Base-by-base conservation (phyloP, 2,797 vertebrate genomes). In the Trachurus trachurus region DNA sequence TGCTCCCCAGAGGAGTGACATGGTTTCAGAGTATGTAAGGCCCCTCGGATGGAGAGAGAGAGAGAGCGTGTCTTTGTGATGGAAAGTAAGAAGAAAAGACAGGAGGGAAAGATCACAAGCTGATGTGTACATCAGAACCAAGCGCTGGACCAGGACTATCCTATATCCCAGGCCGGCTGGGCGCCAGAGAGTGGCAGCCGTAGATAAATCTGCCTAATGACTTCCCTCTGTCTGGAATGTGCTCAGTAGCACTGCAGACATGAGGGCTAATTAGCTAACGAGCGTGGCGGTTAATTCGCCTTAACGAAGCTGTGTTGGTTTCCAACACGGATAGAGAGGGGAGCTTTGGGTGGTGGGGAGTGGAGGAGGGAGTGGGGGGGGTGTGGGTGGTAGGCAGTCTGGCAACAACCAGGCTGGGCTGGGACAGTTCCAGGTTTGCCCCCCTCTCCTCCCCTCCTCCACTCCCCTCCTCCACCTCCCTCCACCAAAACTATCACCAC, bases 261-360 rank as follows among this genome's bases (percentile, higher is more conserved):
- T 86, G 88, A 90, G 93, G 94, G 90, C 94, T 95, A 95, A 96
- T 96, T 95, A 96, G 91, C 93, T 95, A 95, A 95, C 91, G 88
- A 95, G 94, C 93, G 79, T 93, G 93, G 92, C 87, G 91, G 94
- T 94, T 96, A 96, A 96, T 95, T 95, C 93, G 93, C 94, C 94
- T 95, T 95, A 95, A 94, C 93, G 88, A 94, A 95, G 92, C 93
- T 78, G 83, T 86, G 88, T 83, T 88, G 91, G 88, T 94, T 94
- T 94, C 94, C 94, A 95, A 82, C 92, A 92, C 66, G 86, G 81
- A 88, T 78, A 86, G 90, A 85, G 80, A 83, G 79, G 74, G 80
- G 88, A 83, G 80, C 69, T 67, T 26, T 59, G 63, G 80, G 77
- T 76, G 78, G 83, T 66, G 80, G 80, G 65, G 73, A 66, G 64